A percentile compares a stretch with the other conserved stretches of the same genome.
Conservation (phyloP, 2,888 invertebrate species). For the Hirtodrosophila histrioides region DNA sequence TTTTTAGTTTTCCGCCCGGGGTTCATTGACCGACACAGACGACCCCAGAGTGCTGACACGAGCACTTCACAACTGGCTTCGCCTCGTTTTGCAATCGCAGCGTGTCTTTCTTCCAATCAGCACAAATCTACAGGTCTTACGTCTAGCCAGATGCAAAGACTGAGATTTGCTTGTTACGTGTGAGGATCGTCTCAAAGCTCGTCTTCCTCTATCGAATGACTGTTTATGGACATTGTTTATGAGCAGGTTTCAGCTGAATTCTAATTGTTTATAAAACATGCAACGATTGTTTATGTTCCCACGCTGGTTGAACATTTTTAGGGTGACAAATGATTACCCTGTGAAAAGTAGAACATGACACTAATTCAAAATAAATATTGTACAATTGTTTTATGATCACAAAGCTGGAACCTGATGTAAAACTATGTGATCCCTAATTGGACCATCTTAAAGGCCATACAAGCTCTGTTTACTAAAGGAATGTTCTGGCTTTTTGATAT, state of each 20-base stretch:
- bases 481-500: neutral
- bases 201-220: neutral
- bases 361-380: conserved; percentile 24
- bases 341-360: conserved; percentile 21
- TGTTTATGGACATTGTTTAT: conserved; percentile 12
- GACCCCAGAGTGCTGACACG: conserved; percentile 74
- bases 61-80: conserved; percentile 40
- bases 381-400: neutral
- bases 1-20: conserved; percentile 61
- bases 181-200: conserved; percentile 2
- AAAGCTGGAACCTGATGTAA: neutral
- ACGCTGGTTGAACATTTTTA: conserved; percentile 53
- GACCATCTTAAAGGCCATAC: neutral
- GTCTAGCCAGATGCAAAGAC: conserved; percentile 23
- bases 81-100: conserved; percentile 42
- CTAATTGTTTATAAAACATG: conserved; percentile 41
- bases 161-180: conserved; percentile 15
- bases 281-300: conserved; percentile 66
- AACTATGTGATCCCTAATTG: neutral
- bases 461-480: neutral
- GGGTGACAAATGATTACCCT: conserved; percentile 43
- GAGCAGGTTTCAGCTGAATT: conserved; percentile 41
- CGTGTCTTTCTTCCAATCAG: conserved; percentile 65
- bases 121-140: conserved; percentile 41
- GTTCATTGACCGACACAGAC: conserved; percentile 68